phyloP scores from a whole-genome alignment of 2,888 invertebrate species.

The Hofmannophila pseudospretella region DNA sequence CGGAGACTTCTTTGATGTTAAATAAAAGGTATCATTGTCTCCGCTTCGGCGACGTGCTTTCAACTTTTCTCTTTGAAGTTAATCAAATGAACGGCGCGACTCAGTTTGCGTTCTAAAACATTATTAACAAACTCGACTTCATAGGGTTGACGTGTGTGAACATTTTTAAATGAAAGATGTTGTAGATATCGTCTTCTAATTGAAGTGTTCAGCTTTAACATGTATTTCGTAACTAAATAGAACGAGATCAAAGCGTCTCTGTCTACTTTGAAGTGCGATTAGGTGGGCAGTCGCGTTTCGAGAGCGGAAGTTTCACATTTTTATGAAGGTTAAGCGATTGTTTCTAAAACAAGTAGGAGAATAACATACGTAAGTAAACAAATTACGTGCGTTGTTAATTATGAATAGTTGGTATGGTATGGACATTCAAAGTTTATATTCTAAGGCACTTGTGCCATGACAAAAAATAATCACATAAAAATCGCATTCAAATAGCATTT shows the following conservation, averaged over 20 bases:
- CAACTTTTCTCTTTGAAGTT: conserved; percentile 62
- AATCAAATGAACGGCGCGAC: conserved; percentile 57
- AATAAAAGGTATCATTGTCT: conserved; percentile 67
- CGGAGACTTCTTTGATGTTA: conserved; percentile 56
- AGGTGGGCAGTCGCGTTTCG: conserved; percentile 26
- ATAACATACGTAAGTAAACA: no score
- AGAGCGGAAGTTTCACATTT: conserved; percentile 36
- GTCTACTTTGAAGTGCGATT: conserved; percentile 56
- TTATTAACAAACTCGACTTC: conserved; percentile 48
- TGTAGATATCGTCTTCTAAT: conserved; percentile 45
- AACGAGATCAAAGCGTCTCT: conserved; percentile 58
- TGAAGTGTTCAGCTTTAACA: conserved; percentile 42
- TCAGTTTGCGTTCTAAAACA: conserved; percentile 48
- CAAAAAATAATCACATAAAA: not conserved
- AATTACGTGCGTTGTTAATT: not conserved
- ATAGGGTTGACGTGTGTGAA: conserved; percentile 35
- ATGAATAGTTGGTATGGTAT: no score
- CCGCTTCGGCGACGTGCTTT: conserved; percentile 55
- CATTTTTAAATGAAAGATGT: conserved; percentile 40
- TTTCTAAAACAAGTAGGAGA: conserved; percentile 5
- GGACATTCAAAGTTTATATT: no score
- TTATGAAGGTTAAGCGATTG: conserved; percentile 12
- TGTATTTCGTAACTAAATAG: conserved; percentile 52
- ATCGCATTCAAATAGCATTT: not conserved
- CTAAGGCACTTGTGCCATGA: no score